Evolutionary conservation across 2,888 invertebrate genomes (phyloP).

Genomic region (Argyresthia goedartella): DNA sequence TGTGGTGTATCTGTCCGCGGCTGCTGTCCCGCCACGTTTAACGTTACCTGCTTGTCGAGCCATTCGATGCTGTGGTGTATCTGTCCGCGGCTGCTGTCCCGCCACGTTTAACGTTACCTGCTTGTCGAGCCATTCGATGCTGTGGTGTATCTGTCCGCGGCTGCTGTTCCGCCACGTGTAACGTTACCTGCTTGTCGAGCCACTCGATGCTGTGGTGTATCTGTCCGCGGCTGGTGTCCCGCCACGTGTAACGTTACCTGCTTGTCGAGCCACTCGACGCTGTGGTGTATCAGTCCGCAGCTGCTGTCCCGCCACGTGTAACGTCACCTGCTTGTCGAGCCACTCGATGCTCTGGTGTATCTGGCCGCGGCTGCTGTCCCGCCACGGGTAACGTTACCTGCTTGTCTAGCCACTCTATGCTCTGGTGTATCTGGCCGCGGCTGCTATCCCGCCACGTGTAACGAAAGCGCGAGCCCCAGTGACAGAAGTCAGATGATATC

Average conservation of each 20-base stretch:
- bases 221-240: constrained; percentile 45
- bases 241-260: constrained; percentile 85
- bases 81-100: constrained; percentile 63
- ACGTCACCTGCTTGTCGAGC: constrained; percentile 84
- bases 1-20: constrained; percentile 88
- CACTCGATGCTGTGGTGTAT: constrained; percentile 96
- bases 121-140: constrained; percentile 94
- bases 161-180: constrained; percentile 72
- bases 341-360: constrained; percentile 95
- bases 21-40: constrained; percentile 72
- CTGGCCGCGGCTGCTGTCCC: constrained; percentile 45
- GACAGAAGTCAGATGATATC: constrained; percentile 99
- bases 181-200: constrained; percentile 84
- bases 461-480: constrained; percentile 95
- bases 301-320: constrained; percentile 62
- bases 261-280: constrained; percentile 94
- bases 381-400: constrained; percentile 78
- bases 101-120: constrained; percentile 77
- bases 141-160: constrained; percentile 86
- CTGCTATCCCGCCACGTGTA: constrained; percentile 72
- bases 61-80: constrained; percentile 95
- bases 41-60: constrained; percentile 84
- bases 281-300: constrained; percentile 92
- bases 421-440: constrained; percentile 86
- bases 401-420: constrained; percentile 94